Evolutionary conservation across 2,888 invertebrate genomes (phyloP).

Genomic region (Drosophila acutilabella): DNA sequence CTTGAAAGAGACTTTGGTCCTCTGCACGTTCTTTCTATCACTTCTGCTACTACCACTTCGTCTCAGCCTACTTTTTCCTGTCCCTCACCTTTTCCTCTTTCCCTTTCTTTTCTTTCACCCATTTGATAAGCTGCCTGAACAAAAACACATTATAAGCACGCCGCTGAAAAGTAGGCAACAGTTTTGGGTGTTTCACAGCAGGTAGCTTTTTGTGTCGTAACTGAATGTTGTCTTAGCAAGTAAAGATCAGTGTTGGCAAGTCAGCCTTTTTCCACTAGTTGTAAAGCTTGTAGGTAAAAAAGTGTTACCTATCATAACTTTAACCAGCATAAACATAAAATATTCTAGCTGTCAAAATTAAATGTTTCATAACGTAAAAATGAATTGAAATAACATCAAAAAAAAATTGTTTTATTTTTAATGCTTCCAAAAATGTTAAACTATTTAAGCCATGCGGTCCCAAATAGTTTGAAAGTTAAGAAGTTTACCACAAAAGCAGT

Average conservation of each 20-base stretch:
- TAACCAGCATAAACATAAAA: too few relatives aligned
- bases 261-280: too few relatives aligned
- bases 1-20: conserved; percentile 40
- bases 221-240: background rate
- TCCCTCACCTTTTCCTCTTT: background rate
- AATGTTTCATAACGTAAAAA: too few relatives aligned
- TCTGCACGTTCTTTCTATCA: background rate
- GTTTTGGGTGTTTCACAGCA: conserved; percentile 25
- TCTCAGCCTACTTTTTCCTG: background rate
- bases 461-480: too few relatives aligned
- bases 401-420: too few relatives aligned
- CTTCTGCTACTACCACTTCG: background rate
- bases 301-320: too few relatives aligned
- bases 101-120: background rate
- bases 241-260: too few relatives aligned
- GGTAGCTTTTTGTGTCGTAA: conserved; percentile 7
- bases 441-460: too few relatives aligned
- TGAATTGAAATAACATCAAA: too few relatives aligned
- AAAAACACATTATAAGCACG: conserved; percentile 34
- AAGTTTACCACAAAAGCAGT: background rate
- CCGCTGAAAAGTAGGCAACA: conserved; percentile 59
- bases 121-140: conserved; percentile 39
- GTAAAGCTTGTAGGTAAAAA: too few relatives aligned
- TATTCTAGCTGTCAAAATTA: too few relatives aligned
- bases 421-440: too few relatives aligned